These are phyloP conservation scores for Enteromius radiatus DNA, from an alignment of 2,797 vertebrate species.

Conservation along the genomic window DNA sequence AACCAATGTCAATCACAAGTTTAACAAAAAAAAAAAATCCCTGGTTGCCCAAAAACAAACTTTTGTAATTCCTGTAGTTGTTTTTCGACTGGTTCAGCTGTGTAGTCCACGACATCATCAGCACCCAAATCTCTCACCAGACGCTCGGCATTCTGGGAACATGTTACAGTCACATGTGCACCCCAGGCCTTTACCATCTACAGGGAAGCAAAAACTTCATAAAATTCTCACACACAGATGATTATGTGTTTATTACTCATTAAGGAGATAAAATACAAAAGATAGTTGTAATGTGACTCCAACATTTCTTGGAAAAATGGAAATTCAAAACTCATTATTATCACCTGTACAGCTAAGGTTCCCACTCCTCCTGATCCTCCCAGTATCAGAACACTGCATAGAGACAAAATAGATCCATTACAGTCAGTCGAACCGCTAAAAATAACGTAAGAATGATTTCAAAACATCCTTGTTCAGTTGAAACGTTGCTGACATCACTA, in stretches of 20 bases:
- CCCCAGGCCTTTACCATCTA: conserved; percentile 94
- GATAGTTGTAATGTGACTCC: background rate
- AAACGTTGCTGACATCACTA: background rate
- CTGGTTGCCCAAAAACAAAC: conserved; percentile 70
- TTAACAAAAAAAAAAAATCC: background rate
- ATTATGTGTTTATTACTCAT: background rate
- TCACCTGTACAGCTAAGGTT: conserved; percentile 93
- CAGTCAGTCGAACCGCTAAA: background rate
- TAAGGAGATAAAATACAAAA: background rate
- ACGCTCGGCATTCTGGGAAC: conserved; percentile 85
- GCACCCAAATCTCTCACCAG: conserved; percentile 87
- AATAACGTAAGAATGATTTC: background rate
- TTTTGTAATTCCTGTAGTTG: conserved; percentile 80
- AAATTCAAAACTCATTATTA: background rate
- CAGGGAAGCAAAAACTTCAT: conserved; percentile 18
- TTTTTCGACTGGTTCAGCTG: conserved; percentile 77
- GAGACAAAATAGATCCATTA: conserved; percentile 25
- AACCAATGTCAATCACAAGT: background rate
- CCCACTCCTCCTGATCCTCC: conserved; percentile 95
- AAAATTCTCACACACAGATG: background rate
- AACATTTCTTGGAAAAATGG: background rate
- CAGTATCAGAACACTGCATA: conserved; percentile 88
- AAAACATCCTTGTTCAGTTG: background rate
- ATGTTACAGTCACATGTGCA: conserved; percentile 92
- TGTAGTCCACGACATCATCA: conserved; percentile 90